Conservation (phyloP, 2,888 invertebrate genomes). For the Strigamia maritima region DNA sequence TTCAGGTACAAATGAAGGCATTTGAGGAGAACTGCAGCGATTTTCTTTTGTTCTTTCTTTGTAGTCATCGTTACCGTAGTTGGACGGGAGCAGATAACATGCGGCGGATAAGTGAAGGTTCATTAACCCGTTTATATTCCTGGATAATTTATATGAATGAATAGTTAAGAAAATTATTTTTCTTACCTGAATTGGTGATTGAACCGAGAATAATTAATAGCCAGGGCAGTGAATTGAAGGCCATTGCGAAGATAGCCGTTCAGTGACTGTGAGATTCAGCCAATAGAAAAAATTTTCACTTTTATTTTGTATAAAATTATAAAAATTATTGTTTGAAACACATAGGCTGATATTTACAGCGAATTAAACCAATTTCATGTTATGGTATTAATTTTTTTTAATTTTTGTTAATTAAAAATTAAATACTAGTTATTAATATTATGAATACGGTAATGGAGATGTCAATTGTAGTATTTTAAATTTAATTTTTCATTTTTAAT, state of each 20-base stretch:
- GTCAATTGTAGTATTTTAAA: too few species aligned
- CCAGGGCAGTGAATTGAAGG: not conserved
- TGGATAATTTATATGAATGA: not conserved
- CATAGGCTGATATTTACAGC: too few species aligned
- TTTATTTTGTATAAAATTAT: not conserved
- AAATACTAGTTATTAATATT: too few species aligned
- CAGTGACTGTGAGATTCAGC: not conserved
- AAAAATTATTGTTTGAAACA: not conserved
- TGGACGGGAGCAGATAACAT: not conserved
- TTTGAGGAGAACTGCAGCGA: not conserved
- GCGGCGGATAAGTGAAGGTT: not conserved
- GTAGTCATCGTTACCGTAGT: not conserved
- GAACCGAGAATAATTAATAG: not conserved
- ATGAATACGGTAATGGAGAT: too few species aligned
- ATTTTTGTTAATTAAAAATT: too few species aligned
- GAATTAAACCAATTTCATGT: too few species aligned
- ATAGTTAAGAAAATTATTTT: not conserved
- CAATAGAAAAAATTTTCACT: not conserved
- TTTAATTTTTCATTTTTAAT: too few species aligned
- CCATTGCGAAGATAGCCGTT: not conserved
- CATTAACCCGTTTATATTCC: not conserved
- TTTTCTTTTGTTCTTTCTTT: not conserved
- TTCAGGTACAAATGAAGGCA: too few species aligned
- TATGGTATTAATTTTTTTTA: too few species aligned
- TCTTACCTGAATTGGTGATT: not conserved